Percentiles rank a stretch among this genome's conserved stretches.
Conservation (phyloP, 2,888 invertebrate species). For the Apotomis capreana region DNA sequence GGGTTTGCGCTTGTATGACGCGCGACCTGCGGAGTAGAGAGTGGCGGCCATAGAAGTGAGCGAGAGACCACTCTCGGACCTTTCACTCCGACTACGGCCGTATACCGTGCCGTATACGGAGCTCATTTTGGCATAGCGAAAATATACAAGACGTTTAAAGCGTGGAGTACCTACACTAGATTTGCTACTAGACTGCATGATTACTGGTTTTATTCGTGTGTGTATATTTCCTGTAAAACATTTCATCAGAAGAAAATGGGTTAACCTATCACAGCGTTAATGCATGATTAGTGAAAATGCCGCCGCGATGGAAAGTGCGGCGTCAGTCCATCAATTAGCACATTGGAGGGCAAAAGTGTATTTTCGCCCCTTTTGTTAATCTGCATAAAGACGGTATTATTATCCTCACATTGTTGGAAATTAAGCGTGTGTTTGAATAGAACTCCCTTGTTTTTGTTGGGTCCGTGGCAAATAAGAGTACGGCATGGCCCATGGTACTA, state of each 20-base stretch:
- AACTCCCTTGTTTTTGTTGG: background rate
- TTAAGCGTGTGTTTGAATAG: conserved; percentile 7
- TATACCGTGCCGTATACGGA: too few relatives aligned
- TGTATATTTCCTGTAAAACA: too few relatives aligned
- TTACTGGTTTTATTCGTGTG: too few relatives aligned
- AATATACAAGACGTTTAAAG: too few relatives aligned
- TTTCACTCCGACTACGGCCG: too few relatives aligned
- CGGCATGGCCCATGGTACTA: too few relatives aligned
- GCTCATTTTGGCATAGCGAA: too few relatives aligned
- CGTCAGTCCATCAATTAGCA: conserved; percentile 39
- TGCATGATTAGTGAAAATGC: conserved; percentile 15
- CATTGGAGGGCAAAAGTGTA: conserved; percentile 38
- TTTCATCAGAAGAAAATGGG: background rate
- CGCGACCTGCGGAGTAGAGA: background rate
- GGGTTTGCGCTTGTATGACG: too few relatives aligned
- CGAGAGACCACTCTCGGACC: too few relatives aligned
- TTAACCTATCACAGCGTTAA: background rate
- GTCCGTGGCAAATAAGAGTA: background rate
- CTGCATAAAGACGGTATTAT: conserved; percentile 30
- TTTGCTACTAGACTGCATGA: too few relatives aligned
- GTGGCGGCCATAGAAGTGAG: too few relatives aligned
- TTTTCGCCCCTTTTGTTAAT: conserved; percentile 30
- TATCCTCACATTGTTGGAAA: background rate
- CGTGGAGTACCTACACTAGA: too few relatives aligned
- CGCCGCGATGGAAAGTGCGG: conserved; percentile 26